Evolutionary conservation across 2,113 vertebrate genomes (phyloP).

Genomic region (Dasypus novemcinctus): DNA sequence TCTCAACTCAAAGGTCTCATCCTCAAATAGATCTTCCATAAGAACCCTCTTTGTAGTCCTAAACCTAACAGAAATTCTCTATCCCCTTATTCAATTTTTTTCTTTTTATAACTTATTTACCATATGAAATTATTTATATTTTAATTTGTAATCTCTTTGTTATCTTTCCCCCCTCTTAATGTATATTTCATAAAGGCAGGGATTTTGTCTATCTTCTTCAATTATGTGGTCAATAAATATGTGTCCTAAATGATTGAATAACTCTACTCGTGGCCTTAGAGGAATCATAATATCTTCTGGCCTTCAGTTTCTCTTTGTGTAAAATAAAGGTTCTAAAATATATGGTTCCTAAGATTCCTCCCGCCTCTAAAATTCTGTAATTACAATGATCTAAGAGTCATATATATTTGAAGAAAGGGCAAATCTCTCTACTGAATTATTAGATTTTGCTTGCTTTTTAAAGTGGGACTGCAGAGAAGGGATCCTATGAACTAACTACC

Average conservation of each 20-base stretch:
- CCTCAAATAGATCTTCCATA: not conserved
- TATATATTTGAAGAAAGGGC: not conserved
- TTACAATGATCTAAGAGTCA: not conserved
- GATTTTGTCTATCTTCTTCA: not conserved
- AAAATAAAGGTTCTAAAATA: slow-evolving; percentile 23
- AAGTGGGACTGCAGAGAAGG: not conserved
- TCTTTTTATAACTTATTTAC: not conserved
- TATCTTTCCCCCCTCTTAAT: not conserved
- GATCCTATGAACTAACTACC: slow-evolving; percentile 61
- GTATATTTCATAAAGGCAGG: not conserved
- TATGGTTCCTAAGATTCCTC: slow-evolving; percentile 36
- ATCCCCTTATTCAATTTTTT: not conserved
- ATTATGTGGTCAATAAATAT: not conserved
- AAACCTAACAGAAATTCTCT: not conserved
- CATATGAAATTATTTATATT: not conserved
- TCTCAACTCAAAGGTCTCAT: not conserved
- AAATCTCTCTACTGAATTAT: slow-evolving; percentile 12
- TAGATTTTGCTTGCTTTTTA: slow-evolving; percentile 17
- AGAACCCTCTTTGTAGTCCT: not conserved
- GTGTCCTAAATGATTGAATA: not conserved
- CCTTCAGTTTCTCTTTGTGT: not conserved
- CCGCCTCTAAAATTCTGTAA: slow-evolving; percentile 42
- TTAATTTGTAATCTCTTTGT: not conserved
- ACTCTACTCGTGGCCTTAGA: not conserved
- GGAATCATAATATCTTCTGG: not conserved